Evolutionary conservation across 2,888 invertebrate species (phyloP), one percentile per base, ranked within the genome.

Genomic region (Caenorhabditis uteleia): DNA sequence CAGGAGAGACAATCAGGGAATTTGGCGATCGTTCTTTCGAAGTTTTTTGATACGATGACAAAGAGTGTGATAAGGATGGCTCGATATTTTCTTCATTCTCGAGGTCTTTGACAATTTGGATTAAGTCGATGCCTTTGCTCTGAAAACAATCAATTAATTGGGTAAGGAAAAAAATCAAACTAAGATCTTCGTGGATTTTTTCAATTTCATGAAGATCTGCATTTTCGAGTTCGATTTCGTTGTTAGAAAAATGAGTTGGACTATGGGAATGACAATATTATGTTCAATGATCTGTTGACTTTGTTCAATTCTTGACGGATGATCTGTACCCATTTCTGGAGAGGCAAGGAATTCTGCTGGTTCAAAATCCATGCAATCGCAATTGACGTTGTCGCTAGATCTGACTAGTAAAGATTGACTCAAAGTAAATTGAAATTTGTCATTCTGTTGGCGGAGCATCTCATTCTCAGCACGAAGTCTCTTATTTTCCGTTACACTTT

Each of bases 251-350:
- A 34, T 23, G 36, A 62, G 53, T 18, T 18, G 43, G 23, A 46
- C 20, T 31, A 46, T 7, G 6, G 7, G n/a, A 27, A 23, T 23
- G 59, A 46, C 53, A n/a, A n/a, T n/a, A n/a, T n/a, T n/a, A n/a
- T n/a, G n/a, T n/a, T n/a, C n/a, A n/a, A n/a, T n/a, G n/a, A n/a
- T n/a, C n/a, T n/a, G n/a, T n/a, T n/a, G n/a, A n/a, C n/a, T n/a
- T n/a, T n/a, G n/a, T n/a, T n/a, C 34, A n/a, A 34, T 34, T 7
- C 14, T 18, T 18, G 42, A 44, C 47, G 46, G 55, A n/a, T n/a
- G n/a, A 56, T 89, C 88, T 89, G 90, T 89, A 91, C 93, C 94
- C 92, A 89, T 95, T 88, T 95, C 91, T 88, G 92, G 94, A 93
- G 93, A 89, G 87, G 85, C 84, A 79, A 85, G 85, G 90, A 85